A percentile compares a stretch with the other conserved stretches of the same genome.
These are phyloP conservation scores for Idaea biselata DNA, from an alignment of 2,888 invertebrate genomes.

Conservation along the genomic window DNA sequence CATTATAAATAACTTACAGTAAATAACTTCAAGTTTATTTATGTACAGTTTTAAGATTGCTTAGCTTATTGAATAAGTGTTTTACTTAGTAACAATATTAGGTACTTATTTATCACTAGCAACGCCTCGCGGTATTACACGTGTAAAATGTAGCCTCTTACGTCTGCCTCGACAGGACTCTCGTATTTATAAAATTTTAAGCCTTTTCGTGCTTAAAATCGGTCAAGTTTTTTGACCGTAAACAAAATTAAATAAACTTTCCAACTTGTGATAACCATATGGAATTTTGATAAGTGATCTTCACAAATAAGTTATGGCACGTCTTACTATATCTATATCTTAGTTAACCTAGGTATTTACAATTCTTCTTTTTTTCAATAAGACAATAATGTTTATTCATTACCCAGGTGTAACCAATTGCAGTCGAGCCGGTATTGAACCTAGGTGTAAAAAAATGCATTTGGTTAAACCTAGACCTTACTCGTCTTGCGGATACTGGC, in stretches of 20 bases:
- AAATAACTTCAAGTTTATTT: neutral
- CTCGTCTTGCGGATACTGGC: no score
- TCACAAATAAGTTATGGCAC: slow-evolving; percentile 16
- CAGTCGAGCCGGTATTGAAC: neutral
- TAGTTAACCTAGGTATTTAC: slow-evolving; percentile 12
- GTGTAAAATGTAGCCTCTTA: no score
- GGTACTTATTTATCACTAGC: neutral
- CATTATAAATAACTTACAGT: slow-evolving; percentile 3
- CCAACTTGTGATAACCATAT: neutral
- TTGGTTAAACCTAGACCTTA: no score
- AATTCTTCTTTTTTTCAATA: neutral
- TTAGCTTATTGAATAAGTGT: neutral
- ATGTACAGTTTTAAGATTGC: neutral
- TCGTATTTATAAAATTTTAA: neutral
- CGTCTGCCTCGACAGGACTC: neutral
- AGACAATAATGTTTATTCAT: neutral
- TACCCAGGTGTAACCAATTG: neutral
- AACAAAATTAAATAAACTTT: neutral
- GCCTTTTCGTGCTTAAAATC: neutral
- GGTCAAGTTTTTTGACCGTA: neutral
- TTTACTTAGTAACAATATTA: neutral
- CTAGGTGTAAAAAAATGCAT: no score
- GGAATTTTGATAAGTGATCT: neutral
- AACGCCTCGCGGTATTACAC: neutral
- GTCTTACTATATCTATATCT: slow-evolving; percentile 5